Evolutionary conservation across 2,888 invertebrate genomes (phyloP).

Genomic region (Cephus nigrinus): DNA sequence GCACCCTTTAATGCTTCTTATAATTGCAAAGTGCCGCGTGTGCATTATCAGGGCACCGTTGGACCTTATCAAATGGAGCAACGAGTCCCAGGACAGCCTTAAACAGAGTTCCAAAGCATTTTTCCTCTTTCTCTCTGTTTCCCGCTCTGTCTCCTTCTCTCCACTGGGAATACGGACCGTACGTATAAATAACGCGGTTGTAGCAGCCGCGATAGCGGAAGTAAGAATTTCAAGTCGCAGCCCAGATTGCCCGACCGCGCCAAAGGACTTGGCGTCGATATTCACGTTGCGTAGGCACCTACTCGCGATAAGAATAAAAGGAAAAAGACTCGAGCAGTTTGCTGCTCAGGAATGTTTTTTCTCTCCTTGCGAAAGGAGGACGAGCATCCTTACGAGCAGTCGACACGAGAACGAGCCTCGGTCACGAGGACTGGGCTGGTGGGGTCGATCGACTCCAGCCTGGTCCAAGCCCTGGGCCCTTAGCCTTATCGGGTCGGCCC

Average conservation of each 20-base stretch:
- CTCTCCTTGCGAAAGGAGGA: not conserved
- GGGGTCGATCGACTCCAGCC: not conserved
- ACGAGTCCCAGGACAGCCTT: slow-evolving; percentile 30
- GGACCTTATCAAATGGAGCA: slow-evolving; percentile 41
- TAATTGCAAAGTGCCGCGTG: slow-evolving; percentile 40
- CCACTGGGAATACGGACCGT: not conserved
- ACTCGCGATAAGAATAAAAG: not conserved
- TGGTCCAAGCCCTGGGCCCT: not conserved
- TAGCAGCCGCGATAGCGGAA: slow-evolving; percentile 18
- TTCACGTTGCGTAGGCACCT: not conserved
- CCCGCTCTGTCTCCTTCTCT: slow-evolving; percentile 10
- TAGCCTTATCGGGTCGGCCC: not conserved
- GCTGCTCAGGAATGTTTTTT: not conserved
- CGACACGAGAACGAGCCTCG: not conserved
- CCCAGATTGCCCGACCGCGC: not conserved
- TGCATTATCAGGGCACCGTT: slow-evolving; percentile 36
- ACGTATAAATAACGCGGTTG: slow-evolving; percentile 1
- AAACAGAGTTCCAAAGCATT: slow-evolving; percentile 32
- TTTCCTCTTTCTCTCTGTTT: slow-evolving; percentile 24
- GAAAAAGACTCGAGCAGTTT: not conserved
- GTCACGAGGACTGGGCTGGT: not conserved
- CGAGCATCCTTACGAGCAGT: not conserved
- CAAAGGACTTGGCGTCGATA: not conserved
- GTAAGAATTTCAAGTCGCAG: not conserved
- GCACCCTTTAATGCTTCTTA: slow-evolving; percentile 33